Conservation (phyloP, 2,888 invertebrate genomes). For the Incurvaria masculella region DNA sequence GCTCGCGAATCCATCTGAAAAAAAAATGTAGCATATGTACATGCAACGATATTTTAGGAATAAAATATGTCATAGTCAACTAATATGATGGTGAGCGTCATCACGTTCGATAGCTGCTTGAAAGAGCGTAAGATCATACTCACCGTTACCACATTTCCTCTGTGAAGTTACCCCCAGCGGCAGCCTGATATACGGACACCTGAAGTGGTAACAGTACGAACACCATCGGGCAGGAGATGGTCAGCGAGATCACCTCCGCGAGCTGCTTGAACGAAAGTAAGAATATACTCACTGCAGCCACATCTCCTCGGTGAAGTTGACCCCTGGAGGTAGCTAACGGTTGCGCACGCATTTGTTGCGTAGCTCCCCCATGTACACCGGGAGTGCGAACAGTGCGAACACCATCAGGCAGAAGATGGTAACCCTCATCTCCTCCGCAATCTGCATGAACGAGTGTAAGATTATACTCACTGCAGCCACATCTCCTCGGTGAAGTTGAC, state of each 20-base stretch:
- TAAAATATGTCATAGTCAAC: too few relatives aligned
- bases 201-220: constrained; percentile 94
- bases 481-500: constrained; percentile 70
- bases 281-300: constrained; percentile 59
- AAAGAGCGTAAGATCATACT: constrained; percentile 65
- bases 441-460: constrained; percentile 74
- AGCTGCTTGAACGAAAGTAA: constrained; percentile 88
- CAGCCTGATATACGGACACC: constrained; percentile 79
- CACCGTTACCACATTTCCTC: constrained; percentile 72
- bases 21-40: constrained; percentile 6
- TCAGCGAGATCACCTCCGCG: constrained; percentile 94
- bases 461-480: constrained; percentile 68
- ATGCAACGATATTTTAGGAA: not conserved
- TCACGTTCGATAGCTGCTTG: constrained; percentile 83
- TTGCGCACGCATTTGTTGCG: constrained; percentile 79
- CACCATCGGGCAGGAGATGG: constrained; percentile 95
- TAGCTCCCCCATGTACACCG: constrained; percentile 84
- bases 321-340: constrained; percentile 56
- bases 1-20: constrained; percentile 70
- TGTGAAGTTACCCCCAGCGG: constrained; percentile 71
- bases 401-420: constrained; percentile 89
- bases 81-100: constrained; percentile 80
- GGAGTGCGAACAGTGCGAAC: constrained; percentile 81
- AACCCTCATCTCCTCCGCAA: constrained; percentile 84
- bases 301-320: constrained; percentile 58